These are phyloP conservation scores for Proisotoma minuta DNA, from an alignment of 2,888 invertebrate genomes.

Conservation along the genomic window DNA sequence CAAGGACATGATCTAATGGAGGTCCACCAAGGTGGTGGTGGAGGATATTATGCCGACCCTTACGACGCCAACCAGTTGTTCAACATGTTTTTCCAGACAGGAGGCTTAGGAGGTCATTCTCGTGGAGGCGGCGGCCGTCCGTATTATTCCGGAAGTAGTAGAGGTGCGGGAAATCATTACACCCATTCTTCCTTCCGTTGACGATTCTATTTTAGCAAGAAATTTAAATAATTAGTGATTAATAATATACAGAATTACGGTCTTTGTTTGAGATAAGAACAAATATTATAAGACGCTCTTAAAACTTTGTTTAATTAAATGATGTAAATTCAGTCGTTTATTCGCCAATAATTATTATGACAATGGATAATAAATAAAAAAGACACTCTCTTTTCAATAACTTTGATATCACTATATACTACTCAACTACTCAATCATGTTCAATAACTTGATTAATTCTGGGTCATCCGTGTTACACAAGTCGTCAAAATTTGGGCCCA, in stretches of 20 bases:
- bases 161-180: constrained; percentile 11
- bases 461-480: constrained; percentile 37
- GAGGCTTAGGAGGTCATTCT: constrained; percentile 13
- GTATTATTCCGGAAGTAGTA: constrained; percentile 16
- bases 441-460: constrained; percentile 39
- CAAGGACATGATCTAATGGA: constrained; percentile 85
- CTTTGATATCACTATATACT: too few relatives aligned
- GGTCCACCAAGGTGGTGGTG: constrained; percentile 51
- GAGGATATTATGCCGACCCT: constrained; percentile 7
- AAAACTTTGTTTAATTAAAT: too few relatives aligned
- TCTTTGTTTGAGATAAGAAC: too few relatives aligned
- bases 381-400: too few relatives aligned
- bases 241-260: too few relatives aligned
- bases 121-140: constrained; percentile 17
- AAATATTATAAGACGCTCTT: too few relatives aligned
- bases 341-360: too few relatives aligned
- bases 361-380: too few relatives aligned
- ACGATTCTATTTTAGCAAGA: too few relatives aligned
- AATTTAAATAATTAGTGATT: too few relatives aligned
- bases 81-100: constrained; percentile 30
- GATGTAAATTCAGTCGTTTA: too few relatives aligned
- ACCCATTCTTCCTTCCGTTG: too few relatives aligned
- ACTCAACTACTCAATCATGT: constrained; percentile 28
- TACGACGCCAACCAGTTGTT: constrained; percentile 29
- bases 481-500: constrained; percentile 75